Evolutionary conservation across 2,113 vertebrate genomes (phyloP).

Genomic region (Girardinichthys multiradiatus): DNA sequence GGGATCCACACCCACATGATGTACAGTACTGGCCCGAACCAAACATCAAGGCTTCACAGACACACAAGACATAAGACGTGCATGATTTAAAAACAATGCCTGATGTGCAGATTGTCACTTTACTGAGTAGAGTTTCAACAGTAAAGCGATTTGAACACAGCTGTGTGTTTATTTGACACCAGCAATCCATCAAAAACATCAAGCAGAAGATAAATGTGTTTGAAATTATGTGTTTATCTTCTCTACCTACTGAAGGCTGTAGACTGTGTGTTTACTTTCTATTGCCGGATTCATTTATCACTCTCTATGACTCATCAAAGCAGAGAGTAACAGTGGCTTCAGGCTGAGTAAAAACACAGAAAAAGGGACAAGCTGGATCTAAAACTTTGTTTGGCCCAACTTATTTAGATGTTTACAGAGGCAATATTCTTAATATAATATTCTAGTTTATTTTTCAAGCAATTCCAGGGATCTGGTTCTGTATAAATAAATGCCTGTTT

Average conservation of each 20-base stretch:
- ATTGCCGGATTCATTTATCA: constrained; percentile 22
- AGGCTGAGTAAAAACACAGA: background rate
- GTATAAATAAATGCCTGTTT: no score
- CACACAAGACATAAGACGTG: background rate
- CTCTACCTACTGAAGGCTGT: constrained; percentile 14
- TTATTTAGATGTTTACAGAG: no score
- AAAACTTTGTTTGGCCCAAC: no score
- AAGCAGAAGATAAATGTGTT: constrained; percentile 22
- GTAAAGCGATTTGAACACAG: constrained; percentile 30
- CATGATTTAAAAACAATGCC: background rate
- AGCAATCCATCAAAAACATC: constrained; percentile 27
- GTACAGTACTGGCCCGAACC: constrained; percentile 32
- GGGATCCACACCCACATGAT: constrained; percentile 36
- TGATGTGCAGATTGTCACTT: constrained; percentile 6
- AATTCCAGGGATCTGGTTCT: no score
- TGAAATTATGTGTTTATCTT: constrained; percentile 9
- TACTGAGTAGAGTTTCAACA: constrained; percentile 5
- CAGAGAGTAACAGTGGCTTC: constrained; percentile 13
- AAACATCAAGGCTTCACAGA: constrained; percentile 10
- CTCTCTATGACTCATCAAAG: constrained; percentile 40
- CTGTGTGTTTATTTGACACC: constrained; percentile 44
- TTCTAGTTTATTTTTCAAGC: no score
- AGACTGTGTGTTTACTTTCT: constrained; percentile 25
- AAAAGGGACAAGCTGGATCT: background rate
- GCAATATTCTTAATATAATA: no score